These are phyloP conservation scores for Edolisoma coerulescens DNA, from an alignment of 2,113 vertebrate species.

Conservation along the genomic window DNA sequence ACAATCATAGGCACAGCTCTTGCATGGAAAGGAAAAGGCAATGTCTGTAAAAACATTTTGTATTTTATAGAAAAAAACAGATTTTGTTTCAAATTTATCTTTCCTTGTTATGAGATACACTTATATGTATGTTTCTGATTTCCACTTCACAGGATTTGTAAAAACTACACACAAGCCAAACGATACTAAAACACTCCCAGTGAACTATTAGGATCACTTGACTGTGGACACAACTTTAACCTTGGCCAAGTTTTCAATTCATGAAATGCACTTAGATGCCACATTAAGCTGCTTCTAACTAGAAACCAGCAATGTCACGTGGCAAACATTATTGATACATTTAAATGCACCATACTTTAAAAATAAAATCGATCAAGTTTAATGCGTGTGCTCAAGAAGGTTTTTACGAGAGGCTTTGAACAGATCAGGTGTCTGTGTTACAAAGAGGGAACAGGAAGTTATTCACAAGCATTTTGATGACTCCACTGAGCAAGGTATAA, in stretches of 20 bases:
- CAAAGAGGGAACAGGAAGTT: background rate
- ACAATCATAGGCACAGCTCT: background rate
- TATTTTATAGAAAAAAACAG: background rate
- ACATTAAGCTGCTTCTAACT: background rate
- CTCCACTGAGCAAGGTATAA: background rate
- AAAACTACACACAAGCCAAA: constrained; percentile 3
- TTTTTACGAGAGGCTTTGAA: background rate
- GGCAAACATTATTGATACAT: background rate
- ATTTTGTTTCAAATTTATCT: background rate
- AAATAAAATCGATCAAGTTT: background rate
- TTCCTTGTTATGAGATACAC: background rate
- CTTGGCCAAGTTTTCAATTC: background rate
- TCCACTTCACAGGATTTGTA: background rate
- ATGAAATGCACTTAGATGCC: background rate
- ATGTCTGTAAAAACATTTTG: background rate
- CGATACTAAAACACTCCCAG: background rate
- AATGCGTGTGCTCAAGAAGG: background rate
- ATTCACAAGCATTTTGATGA: background rate
- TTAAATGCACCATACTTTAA: background rate
- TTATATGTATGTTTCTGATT: constrained; percentile 11
- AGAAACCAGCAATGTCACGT: background rate
- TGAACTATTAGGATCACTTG: background rate
- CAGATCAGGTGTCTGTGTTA: background rate
- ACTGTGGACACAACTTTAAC: background rate
- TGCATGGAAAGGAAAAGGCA: background rate